phyloP scores from a whole-genome alignment of 1,140 invertebrate species.

The Ceratina japonica region DNA sequence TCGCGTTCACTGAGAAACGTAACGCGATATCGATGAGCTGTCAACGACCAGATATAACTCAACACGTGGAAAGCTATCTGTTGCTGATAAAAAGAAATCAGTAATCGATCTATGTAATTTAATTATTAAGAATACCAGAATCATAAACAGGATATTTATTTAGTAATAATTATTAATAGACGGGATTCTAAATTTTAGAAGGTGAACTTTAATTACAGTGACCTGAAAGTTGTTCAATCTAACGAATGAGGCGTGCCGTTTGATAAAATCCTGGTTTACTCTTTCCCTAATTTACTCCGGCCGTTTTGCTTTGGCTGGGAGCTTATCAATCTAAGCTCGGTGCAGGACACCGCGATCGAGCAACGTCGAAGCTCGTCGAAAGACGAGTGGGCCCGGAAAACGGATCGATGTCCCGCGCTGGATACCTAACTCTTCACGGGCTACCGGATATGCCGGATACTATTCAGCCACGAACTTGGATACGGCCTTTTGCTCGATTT shows the following conservation, averaged over 20 bases:
- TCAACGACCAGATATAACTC: too few relatives aligned
- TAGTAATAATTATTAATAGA: too few relatives aligned
- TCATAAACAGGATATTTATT: too few relatives aligned
- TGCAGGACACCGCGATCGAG: conserved; percentile 17
- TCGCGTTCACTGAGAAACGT: conserved; percentile 38
- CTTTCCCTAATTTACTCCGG: not conserved
- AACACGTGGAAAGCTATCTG: too few relatives aligned
- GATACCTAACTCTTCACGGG: conserved; percentile 4
- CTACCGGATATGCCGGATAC: not conserved
- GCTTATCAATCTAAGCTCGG: conserved; percentile 39
- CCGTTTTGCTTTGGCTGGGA: not conserved
- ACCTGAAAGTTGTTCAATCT: not conserved
- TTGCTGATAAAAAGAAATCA: too few relatives aligned
- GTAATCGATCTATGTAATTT: too few relatives aligned
- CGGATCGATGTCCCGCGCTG: conserved; percentile 18
- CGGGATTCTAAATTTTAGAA: too few relatives aligned
- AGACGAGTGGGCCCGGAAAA: conserved; percentile 4
- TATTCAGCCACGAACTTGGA: not conserved
- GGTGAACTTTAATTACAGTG: too few relatives aligned
- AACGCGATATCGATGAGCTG: too few relatives aligned
- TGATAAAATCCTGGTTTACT: conserved; percentile 31
- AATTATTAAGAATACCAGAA: too few relatives aligned
- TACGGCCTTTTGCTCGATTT: not conserved
- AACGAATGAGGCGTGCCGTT: conserved; percentile 36
- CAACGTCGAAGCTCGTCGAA: conserved; percentile 8